phyloP scores from a whole-genome alignment of 2,888 invertebrate genomes.

The Osedax frankpressi region DNA sequence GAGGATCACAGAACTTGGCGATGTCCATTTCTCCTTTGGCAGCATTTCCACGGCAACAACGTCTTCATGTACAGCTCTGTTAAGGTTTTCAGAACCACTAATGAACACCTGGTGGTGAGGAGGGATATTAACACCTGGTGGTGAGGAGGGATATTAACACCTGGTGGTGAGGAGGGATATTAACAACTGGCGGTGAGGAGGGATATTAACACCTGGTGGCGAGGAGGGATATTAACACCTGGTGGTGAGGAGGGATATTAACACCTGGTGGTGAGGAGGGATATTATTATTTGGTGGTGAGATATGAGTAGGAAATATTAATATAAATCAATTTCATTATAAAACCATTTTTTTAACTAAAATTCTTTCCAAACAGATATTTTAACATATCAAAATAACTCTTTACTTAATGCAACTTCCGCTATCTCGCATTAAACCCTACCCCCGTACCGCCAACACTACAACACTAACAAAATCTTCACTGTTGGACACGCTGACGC shows the following conservation, averaged over 20 bases:
- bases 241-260: no score
- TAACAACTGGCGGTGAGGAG: no score
- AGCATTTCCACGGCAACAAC: constrained; percentile 77
- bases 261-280: no score
- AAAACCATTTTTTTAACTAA: background rate
- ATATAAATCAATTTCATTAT: no score
- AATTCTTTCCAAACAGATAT: background rate
- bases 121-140: no score
- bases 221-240: no score
- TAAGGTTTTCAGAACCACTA: constrained; percentile 51
- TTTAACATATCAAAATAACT: background rate
- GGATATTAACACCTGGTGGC: no score
- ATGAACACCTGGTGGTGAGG: constrained; percentile 38
- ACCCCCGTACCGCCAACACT: background rate
- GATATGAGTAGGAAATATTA: no score
- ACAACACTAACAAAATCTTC: constrained; percentile 26
- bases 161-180: no score
- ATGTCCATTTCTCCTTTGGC: constrained; percentile 75
- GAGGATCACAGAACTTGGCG: constrained; percentile 60
- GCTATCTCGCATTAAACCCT: background rate
- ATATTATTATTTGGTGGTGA: no score
- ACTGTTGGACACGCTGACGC: constrained; percentile 61
- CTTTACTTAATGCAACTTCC: background rate
- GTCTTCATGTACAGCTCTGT: constrained; percentile 88
- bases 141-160: no score